Percentiles rank a stretch among this genome's conserved stretches.
These are phyloP conservation scores for Hafferia zeledoni DNA, from an alignment of 2,797 vertebrate genomes.

Conservation along the genomic window DNA sequence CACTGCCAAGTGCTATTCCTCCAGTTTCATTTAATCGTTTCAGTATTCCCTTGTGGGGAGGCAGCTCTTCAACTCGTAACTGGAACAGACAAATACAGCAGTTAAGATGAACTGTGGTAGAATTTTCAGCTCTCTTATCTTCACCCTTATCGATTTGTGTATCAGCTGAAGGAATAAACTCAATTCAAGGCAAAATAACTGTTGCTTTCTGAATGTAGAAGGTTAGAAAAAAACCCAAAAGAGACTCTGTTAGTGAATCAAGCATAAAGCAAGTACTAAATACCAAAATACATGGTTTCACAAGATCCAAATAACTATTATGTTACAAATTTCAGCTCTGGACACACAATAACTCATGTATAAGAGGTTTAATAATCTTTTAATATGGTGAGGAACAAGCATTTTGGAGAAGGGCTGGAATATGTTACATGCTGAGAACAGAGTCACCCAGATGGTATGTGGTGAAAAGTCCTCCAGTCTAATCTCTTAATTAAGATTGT, in stretches of 20 bases:
- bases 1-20: slow-evolving; percentile 77
- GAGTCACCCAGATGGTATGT: neutral
- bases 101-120: slow-evolving; percentile 73
- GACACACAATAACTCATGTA: neutral
- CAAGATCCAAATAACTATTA: neutral
- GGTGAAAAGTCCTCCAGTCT: neutral
- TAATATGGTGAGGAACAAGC: neutral
- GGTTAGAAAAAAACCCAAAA: neutral
- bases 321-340: neutral
- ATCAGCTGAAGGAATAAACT: slow-evolving; percentile 62
- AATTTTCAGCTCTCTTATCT: slow-evolving; percentile 66
- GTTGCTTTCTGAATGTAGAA: slow-evolving; percentile 17
- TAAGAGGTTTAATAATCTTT: neutral
- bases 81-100: slow-evolving; percentile 77
- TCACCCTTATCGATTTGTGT: slow-evolving; percentile 66
- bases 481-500: neutral
- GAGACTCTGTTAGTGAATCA: neutral
- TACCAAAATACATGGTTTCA: neutral
- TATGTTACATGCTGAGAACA: neutral
- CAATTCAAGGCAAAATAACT: slow-evolving; percentile 51
- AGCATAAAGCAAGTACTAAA: neutral
- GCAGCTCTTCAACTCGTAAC: slow-evolving; percentile 85
- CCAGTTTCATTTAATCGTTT: slow-evolving; percentile 86
- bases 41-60: slow-evolving; percentile 80
- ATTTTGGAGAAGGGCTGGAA: neutral